phyloP scores from a whole-genome alignment of 2,113 vertebrate genomes.

The Amblyornis subalaris region DNA sequence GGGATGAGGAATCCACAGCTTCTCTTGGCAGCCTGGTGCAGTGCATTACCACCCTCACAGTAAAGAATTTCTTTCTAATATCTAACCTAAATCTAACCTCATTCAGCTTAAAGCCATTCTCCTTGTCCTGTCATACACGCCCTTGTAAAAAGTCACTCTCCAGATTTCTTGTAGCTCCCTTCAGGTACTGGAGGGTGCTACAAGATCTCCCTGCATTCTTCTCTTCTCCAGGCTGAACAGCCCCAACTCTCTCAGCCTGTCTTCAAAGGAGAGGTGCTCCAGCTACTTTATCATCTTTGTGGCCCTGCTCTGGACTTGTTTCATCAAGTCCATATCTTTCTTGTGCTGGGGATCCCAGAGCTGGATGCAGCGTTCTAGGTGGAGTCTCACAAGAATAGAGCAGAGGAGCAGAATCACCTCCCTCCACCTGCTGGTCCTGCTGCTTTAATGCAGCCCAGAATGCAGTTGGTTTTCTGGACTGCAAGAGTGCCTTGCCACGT shows the following conservation, averaged over 20 bases:
- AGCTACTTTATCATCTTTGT: rapidly evolving
- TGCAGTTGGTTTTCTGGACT: background rate
- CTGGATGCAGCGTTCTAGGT: background rate
- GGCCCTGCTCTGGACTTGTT: background rate
- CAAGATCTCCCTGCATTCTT: too few relatives aligned
- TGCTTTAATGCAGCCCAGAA: background rate
- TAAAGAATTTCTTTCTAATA: background rate
- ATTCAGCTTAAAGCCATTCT: background rate
- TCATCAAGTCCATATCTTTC: too few relatives aligned
- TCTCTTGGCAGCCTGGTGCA: background rate
- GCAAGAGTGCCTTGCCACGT: background rate
- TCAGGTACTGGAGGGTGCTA: background rate
- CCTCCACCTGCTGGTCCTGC: background rate
- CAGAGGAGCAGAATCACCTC: background rate
- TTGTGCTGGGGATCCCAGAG: background rate
- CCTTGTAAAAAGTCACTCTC: background rate
- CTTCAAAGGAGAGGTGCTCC: too few relatives aligned
- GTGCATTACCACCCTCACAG: too few relatives aligned
- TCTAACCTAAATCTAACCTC: background rate
- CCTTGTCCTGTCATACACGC: background rate
- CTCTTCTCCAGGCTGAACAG: background rate
- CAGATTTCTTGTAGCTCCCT: background rate
- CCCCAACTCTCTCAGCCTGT: background rate
- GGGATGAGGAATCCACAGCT: background rate
- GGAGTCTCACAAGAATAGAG: too few relatives aligned